These are phyloP conservation scores for Conus betulinus DNA, from an alignment of 1,140 invertebrate genomes.

Conservation along the genomic window DNA sequence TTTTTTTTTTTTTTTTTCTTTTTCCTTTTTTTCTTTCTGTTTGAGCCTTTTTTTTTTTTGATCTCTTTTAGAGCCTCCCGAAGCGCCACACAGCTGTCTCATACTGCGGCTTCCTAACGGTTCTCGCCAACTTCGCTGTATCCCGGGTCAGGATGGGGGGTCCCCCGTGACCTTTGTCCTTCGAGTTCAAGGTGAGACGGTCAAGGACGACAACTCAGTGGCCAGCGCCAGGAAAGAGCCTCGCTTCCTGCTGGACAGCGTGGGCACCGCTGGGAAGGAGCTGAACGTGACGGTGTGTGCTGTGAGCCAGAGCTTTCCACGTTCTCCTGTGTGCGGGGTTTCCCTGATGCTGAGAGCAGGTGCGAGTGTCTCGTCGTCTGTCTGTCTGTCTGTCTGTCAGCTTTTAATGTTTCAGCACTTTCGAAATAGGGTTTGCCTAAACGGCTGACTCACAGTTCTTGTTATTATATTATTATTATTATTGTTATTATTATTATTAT, in stretches of 20 bases:
- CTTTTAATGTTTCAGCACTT: too few relatives aligned
- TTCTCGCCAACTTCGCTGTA: neutral
- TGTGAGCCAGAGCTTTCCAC: neutral
- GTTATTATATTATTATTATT: too few relatives aligned
- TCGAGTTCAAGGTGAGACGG: neutral
- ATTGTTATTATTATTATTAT: too few relatives aligned
- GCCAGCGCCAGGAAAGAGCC: neutral
- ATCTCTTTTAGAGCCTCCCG: too few relatives aligned
- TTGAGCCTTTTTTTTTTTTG: too few relatives aligned
- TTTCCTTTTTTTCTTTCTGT: neutral
- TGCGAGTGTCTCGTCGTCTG: neutral
- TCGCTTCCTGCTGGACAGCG: neutral
- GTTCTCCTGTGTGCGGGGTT: neutral
- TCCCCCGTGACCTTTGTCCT: neutral
- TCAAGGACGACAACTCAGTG: neutral
- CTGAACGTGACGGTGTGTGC: conserved; percentile 8
- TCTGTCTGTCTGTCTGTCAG: too few relatives aligned
- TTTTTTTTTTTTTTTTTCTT: neutral
- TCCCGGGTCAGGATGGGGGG: neutral
- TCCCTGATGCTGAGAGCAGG: neutral
- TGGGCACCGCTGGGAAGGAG: neutral
- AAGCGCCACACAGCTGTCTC: too few relatives aligned
- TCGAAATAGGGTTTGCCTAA: too few relatives aligned
- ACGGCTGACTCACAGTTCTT: too few relatives aligned
- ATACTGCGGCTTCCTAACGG: too few relatives aligned